phyloP scores from a whole-genome alignment of 2,888 invertebrate genomes.

The Acanthosepion esculentum region DNA sequence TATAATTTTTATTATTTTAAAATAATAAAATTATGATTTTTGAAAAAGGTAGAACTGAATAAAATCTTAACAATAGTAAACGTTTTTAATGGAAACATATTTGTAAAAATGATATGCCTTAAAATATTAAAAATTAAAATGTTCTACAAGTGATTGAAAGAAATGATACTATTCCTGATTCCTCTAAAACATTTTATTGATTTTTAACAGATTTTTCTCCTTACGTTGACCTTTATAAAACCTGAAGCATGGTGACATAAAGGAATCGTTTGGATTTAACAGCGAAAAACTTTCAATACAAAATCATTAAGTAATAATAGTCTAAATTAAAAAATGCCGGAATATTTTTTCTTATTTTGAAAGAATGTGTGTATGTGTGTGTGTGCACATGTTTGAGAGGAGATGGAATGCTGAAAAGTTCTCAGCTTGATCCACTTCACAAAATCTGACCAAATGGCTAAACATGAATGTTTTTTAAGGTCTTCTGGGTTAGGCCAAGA shows the following conservation, averaged over 20 bases:
- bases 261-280: neutral
- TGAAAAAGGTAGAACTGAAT: neutral
- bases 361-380: no score
- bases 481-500: no score
- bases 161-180: neutral
- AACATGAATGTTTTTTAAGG: no score
- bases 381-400: no score
- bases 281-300: neutral
- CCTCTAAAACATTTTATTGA: neutral
- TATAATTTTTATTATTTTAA: neutral
- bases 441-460: no score
- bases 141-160: neutral
- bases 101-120: neutral
- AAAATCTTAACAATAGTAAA: neutral
- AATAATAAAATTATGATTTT: neutral
- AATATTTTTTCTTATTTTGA: no score
- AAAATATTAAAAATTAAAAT: neutral
- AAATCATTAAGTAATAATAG: neutral
- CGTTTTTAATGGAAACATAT: neutral
- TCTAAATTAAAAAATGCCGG: neutral
- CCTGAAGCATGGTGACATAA: neutral
- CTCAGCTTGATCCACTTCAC: no score
- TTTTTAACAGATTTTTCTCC: neutral
- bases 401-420: no score
- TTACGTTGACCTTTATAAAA: neutral